These are phyloP conservation scores for Acestrorhynchus altus DNA, from an alignment of 2,797 vertebrate genomes.

Conservation along the genomic window DNA sequence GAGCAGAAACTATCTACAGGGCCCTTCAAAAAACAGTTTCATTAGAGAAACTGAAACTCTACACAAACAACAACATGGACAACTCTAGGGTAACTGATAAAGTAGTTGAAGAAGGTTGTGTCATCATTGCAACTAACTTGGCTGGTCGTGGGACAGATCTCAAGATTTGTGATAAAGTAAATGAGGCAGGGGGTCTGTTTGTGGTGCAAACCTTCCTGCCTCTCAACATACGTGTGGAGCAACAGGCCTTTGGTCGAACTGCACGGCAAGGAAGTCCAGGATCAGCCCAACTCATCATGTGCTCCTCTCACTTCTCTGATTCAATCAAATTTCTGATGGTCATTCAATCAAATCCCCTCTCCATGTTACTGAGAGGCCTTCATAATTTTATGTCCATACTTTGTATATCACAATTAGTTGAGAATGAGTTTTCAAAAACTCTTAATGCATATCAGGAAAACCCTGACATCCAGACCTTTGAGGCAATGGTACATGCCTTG, in stretches of 20 bases:
- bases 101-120: conserved; percentile 49
- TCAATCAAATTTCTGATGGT: neutral
- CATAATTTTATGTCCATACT: accelerated
- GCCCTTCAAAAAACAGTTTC: conserved; percentile 10
- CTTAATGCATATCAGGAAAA: neutral
- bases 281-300: conserved; percentile 57
- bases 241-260: conserved; percentile 63
- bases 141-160: conserved; percentile 69
- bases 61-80: conserved; percentile 70
- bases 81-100: conserved; percentile 48
- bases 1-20: conserved; percentile 46
- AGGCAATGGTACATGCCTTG: neutral
- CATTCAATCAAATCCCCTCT: neutral
- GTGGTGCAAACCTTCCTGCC: conserved; percentile 74
- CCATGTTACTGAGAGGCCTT: neutral
- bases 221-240: conserved; percentile 62
- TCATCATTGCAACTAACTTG: conserved; percentile 75
- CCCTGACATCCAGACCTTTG: neutral
- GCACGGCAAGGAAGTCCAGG: conserved; percentile 74
- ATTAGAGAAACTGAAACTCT: conserved; percentile 43
- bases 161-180: conserved; percentile 51
- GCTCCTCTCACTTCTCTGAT: conserved; percentile 42
- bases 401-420: no score
- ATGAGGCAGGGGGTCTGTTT: conserved; percentile 58
- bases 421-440: neutral